Evolutionary conservation across 2,113 vertebrate species (phyloP), one percentile per base, ranked within the genome.

Genomic region (Peromyscus maniculatus): DNA sequence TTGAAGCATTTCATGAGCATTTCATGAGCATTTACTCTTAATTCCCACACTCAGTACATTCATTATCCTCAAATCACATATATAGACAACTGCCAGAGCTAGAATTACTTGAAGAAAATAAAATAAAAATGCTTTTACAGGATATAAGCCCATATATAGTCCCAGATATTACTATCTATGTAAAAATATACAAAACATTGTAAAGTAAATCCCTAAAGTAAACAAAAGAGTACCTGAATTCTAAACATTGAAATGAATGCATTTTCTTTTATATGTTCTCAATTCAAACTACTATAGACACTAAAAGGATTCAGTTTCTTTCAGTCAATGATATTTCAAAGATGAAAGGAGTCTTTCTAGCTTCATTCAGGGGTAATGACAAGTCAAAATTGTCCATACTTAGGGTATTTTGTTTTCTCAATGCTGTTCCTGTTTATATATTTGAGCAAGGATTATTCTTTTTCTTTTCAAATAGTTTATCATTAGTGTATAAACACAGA

Each of bases 21-120:
- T 80, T 84, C 86, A 91, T 7, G 74, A 87, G 43, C 21, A 79
- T 55, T 84, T 57, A 59, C 3, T 78, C 26, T 62, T 39, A 36
- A 84, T 86, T 71, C 10, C n/a, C 75, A 66, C 19, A 86, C 16
- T 7, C 5, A 89, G 82, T 31, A 66, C 26, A 69, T 88, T 57
- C 79, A 87, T 43, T 79, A 89, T 46, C 7, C 86, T 39, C 13
- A 49, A 66, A 22, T 57, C 80, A 17, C 5, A 55, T 5, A 43
- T n/a, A 22, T 49, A 87, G 69, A 43, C 11, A 77, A 69, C 3
- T 67, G 10, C 0, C 87, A 74, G 69, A 91, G 39, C 39, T n/a
- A 95, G 24, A 89, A 43, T 62, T n/a, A 74, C 28, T 86, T 80
- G 13, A 87, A 55, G n/a, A 96, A 79, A 91, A 16, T 16, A 79